phyloP scores from a whole-genome alignment of 2,888 invertebrate genomes.

The Drosophila pseudotalamancana region DNA sequence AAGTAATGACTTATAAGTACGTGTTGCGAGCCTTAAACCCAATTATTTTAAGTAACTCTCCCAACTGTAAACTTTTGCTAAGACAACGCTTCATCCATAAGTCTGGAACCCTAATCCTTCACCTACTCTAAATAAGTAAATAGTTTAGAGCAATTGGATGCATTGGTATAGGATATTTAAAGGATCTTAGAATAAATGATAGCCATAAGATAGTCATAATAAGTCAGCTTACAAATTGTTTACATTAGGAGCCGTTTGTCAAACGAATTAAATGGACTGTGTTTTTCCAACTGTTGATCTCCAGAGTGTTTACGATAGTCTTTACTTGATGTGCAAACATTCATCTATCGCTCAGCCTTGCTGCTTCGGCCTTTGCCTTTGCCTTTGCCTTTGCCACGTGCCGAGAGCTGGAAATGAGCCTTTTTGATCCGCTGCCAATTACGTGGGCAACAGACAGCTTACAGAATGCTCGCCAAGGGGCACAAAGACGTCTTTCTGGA shows the following conservation, averaged over 20 bases:
- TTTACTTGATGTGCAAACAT: not conserved
- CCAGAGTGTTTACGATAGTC: slow-evolving; percentile 2
- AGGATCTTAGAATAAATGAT: no score
- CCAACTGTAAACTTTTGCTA: no score
- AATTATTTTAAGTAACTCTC: no score
- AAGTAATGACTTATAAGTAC: no score
- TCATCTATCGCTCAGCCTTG: not conserved
- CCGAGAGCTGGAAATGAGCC: slow-evolving; percentile 27
- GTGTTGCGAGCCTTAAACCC: no score
- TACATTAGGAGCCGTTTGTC: not conserved
- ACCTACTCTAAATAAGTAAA: no score
- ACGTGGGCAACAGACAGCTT: slow-evolving; percentile 42
- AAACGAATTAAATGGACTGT: not conserved
- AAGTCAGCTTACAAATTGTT: not conserved
- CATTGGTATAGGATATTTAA: no score
- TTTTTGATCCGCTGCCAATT: slow-evolving; percentile 52
- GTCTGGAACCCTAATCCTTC: no score
- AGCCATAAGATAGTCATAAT: no score
- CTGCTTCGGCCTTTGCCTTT: not conserved
- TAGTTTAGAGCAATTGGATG: no score
- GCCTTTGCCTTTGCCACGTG: slow-evolving; percentile 13
- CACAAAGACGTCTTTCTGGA: slow-evolving; percentile 14
- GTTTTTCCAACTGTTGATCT: slow-evolving; percentile 10
- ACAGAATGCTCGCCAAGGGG: slow-evolving; percentile 36
- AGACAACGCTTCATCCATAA: no score